phyloP scores from a whole-genome alignment of 2,113 vertebrate genomes.

The Ia io region DNA sequence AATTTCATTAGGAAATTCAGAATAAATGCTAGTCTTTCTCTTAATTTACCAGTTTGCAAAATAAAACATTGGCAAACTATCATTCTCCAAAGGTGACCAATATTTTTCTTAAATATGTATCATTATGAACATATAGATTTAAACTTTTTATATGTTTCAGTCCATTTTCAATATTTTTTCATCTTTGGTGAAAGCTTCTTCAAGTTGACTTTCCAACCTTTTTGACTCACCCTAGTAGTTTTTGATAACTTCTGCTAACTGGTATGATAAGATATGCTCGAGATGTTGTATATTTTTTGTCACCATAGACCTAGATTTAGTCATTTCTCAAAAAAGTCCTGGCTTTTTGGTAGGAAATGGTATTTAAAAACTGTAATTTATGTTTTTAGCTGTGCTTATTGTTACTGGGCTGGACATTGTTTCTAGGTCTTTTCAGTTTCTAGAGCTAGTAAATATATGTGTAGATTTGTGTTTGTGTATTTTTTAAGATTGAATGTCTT shows the following conservation, averaged over 20 bases:
- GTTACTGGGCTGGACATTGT: background rate
- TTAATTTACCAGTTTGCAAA: constrained; percentile 9
- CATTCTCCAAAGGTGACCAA: background rate
- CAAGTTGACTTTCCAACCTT: background rate
- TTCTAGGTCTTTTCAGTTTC: background rate
- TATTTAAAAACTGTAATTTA: background rate
- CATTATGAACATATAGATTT: background rate
- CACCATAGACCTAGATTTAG: background rate
- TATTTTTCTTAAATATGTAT: background rate
- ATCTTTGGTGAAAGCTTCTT: background rate
- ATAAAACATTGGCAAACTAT: background rate
- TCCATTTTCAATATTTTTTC: background rate
- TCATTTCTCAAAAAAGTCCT: background rate
- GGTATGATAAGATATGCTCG: background rate
- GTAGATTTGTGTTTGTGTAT: background rate
- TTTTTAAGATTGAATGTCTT: background rate
- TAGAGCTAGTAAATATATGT: background rate
- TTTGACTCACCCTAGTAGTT: background rate
- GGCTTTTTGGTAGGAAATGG: background rate
- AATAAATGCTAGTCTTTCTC: background rate
- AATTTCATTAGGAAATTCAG: background rate
- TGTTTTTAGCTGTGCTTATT: background rate
- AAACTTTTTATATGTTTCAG: background rate
- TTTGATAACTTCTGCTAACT: background rate
- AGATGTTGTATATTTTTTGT: background rate